Conservation (phyloP, 2,113 vertebrate species). For the Macaca fascicularis region T2T-MFA8v1.1 NC_088395.1:32123001-32123500, state of each 20-base stretch:
- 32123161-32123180: not conserved
- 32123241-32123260: not conserved
- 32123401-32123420: not conserved
- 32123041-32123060: not conserved
- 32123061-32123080: not conserved
- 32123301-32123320: not conserved
- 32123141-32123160: not conserved
- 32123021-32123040: not conserved
- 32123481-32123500: not conserved
- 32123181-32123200: not conserved
- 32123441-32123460: not conserved
- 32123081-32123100: not conserved
- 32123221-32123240: not conserved
- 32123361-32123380: not conserved
- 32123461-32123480: not conserved
- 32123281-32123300: not conserved
- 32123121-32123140: not conserved
- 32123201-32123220: not conserved
- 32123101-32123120: not conserved
- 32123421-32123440: not conserved
- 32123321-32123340: not conserved
- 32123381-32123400: not conserved
- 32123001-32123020: conserved; percentile 25
- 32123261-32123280: not conserved
- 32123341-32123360: not conserved